A percentile compares a stretch with the other conserved stretches of the same genome.
These are phyloP conservation scores for Euzophera pinguis DNA, from an alignment of 2,888 invertebrate species.

Conservation along the genomic window DNA sequence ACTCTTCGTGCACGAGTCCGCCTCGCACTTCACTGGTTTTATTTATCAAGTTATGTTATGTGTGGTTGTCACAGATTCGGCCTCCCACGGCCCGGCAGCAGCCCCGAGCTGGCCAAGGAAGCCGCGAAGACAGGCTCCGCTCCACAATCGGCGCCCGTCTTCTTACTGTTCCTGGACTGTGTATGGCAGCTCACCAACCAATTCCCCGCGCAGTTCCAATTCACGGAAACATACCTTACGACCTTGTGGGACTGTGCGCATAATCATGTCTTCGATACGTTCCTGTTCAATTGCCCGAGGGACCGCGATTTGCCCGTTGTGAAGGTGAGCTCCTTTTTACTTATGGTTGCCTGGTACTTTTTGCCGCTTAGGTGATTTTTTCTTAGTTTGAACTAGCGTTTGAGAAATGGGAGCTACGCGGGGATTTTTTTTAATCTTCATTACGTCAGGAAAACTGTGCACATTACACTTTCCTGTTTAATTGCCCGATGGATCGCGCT, in stretches of 20 bases:
- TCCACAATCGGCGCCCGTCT: slow-evolving; percentile 86
- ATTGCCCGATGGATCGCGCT: too few species aligned
- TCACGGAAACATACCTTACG: slow-evolving; percentile 94
- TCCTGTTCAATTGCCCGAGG: slow-evolving; percentile 92
- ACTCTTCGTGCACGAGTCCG: too few species aligned
- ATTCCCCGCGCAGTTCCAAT: slow-evolving; percentile 93
- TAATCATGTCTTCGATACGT: slow-evolving; percentile 94
- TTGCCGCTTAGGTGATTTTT: neutral
- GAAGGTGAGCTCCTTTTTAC: slow-evolving; percentile 59
- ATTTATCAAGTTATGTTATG: too few species aligned
- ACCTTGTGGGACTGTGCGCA: slow-evolving; percentile 95
- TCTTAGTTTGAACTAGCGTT: too few species aligned
- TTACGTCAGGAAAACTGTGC: too few species aligned
- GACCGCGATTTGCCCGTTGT: slow-evolving; percentile 84
- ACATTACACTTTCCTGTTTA: too few species aligned
- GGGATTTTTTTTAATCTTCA: too few species aligned
- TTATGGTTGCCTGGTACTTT: slow-evolving; percentile 2
- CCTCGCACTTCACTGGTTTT: too few species aligned
- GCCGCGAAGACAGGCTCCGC: slow-evolving; percentile 32
- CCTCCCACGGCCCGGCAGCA: slow-evolving; percentile 80
- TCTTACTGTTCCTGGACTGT: slow-evolving; percentile 95
- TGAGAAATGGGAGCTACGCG: too few species aligned
- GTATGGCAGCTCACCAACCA: slow-evolving; percentile 95
- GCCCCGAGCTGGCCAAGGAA: slow-evolving; percentile 55
- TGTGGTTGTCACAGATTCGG: too few species aligned